Conservation (phyloP, 2,888 invertebrate species). For the Rhagophthalmus giganteus region DNA sequence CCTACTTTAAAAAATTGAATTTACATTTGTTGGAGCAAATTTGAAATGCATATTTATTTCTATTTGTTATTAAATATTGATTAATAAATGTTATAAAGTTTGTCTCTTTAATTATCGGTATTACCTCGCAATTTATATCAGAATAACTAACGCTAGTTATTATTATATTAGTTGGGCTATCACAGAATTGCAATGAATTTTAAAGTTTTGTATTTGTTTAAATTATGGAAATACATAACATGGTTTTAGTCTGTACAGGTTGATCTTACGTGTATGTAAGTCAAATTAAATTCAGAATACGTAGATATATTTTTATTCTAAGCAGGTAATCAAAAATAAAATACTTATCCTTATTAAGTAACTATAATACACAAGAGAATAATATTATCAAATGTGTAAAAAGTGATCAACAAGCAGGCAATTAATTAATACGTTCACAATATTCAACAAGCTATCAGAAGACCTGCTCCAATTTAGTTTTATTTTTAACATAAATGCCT, state of each 20-base stretch:
- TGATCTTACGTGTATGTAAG: constrained; percentile 24
- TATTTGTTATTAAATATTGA: too few relatives aligned
- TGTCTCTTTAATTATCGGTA: too few relatives aligned
- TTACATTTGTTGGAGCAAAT: too few relatives aligned
- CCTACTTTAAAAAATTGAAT: too few relatives aligned
- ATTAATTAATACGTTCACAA: constrained; percentile 9
- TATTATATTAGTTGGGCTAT: too few relatives aligned
- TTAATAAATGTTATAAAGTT: too few relatives aligned
- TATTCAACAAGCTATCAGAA: neutral
- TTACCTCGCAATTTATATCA: too few relatives aligned
- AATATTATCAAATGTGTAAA: constrained; percentile 18
- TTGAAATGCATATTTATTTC: too few relatives aligned
- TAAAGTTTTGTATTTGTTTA: constrained; percentile 19
- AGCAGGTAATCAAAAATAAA: constrained; percentile 27
- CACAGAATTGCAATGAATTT: neutral
- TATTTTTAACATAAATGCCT: neutral
- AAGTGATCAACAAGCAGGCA: constrained; percentile 18
- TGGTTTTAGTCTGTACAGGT: constrained; percentile 28
- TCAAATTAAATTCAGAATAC: constrained; percentile 23
- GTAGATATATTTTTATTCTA: constrained; percentile 20
- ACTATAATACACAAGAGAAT: constrained; percentile 22
- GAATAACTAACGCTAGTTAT: too few relatives aligned
- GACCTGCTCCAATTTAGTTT: constrained; percentile 8
- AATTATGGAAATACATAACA: constrained; percentile 32
- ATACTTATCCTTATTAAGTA: constrained; percentile 22